Evolutionary conservation across 2,797 vertebrate genomes (phyloP).

Genomic region (Chelonia mydas): DNA sequence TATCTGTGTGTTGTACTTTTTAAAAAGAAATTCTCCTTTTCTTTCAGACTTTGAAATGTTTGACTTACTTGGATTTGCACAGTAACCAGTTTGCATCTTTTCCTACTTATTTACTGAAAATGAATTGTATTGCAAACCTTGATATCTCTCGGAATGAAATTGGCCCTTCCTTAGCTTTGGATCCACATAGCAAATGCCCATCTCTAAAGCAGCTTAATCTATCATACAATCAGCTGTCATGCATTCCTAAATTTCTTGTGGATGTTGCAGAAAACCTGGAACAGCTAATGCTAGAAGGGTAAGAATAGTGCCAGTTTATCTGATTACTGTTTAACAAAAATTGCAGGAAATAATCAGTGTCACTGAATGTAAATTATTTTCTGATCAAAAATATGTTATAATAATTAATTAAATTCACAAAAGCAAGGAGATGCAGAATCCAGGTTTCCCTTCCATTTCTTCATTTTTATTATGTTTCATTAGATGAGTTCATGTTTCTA

Average conservation of each 20-base stretch:
- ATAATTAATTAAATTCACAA: background rate
- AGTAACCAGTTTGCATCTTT: slow-evolving; percentile 88
- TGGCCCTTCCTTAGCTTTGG: slow-evolving; percentile 84
- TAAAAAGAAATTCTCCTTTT: slow-evolving; percentile 14
- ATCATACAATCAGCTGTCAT: slow-evolving; percentile 90
- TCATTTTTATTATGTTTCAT: background rate
- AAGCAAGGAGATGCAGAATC: background rate
- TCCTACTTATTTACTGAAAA: slow-evolving; percentile 86
- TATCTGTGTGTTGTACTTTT: background rate
- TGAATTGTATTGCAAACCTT: slow-evolving; percentile 86
- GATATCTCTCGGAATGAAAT: slow-evolving; percentile 93
- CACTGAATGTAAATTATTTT: background rate
- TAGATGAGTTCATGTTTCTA: background rate
- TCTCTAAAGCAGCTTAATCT: slow-evolving; percentile 91
- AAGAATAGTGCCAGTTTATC: slow-evolving; percentile 23
- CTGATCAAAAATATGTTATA: background rate
- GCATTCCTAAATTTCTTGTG: slow-evolving; percentile 83
- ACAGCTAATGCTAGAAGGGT: slow-evolving; percentile 93
- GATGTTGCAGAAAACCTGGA: slow-evolving; percentile 83
- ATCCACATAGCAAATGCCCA: slow-evolving; percentile 78
- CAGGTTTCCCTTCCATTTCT: background rate
- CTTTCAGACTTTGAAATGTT: slow-evolving; percentile 87
- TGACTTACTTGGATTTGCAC: slow-evolving; percentile 94
- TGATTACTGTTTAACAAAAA: background rate
- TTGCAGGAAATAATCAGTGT: background rate